Conservation (phyloP, 1,140 invertebrate genomes). For the Hetaerina americana region DNA sequence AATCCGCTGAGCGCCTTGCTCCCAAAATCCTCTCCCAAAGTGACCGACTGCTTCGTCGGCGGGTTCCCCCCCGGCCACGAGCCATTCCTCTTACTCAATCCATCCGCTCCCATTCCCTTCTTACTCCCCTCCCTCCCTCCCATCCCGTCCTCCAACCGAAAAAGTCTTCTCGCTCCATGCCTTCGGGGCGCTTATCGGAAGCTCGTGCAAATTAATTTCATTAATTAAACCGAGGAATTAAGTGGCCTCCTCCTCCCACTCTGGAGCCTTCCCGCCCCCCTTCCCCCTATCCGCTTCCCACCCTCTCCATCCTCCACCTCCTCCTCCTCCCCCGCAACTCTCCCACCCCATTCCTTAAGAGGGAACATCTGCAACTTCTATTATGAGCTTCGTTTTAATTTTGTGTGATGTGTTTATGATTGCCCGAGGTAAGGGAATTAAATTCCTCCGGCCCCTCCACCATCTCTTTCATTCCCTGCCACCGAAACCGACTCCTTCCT, state of each 20-base stretch:
- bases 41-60: too few species aligned
- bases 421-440: slow-evolving; percentile 5
- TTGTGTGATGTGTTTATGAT: slow-evolving; percentile 8
- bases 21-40: too few species aligned
- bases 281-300: too few species aligned
- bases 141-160: not conserved
- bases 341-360: not conserved
- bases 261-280: too few species aligned
- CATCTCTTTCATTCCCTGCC: not conserved
- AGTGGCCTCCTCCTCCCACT: not conserved
- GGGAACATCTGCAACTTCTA: slow-evolving; percentile 2
- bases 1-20: too few species aligned
- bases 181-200: slow-evolving; percentile 18
- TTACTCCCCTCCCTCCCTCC: not conserved
- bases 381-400: slow-evolving; percentile 8
- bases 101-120: too few species aligned
- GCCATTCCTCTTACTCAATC: too few species aligned
- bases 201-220: slow-evolving; percentile 23
- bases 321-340: not conserved
- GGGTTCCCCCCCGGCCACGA: too few species aligned
- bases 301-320: not conserved
- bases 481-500: not conserved
- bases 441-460: not conserved
- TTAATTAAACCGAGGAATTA: slow-evolving; percentile 18
- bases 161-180: not conserved